phyloP scores from a whole-genome alignment of 2,888 invertebrate species.

The Gari tellinella region DNA sequence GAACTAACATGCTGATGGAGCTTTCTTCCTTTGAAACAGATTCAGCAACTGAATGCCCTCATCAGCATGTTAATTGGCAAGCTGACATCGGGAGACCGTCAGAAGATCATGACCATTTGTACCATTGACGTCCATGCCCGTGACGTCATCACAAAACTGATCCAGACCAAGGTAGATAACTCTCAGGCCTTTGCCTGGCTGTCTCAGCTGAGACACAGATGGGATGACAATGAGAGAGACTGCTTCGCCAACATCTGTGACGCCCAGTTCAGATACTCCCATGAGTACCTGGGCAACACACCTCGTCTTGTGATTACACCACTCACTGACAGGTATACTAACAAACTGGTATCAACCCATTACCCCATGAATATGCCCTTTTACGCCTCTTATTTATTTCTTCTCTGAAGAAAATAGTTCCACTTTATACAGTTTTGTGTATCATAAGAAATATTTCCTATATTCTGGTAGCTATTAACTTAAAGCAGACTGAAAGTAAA shows the following conservation, averaged over 20 bases:
- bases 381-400: no score
- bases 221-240: conserved; percentile 94
- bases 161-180: conserved; percentile 91
- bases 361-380: no score
- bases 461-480: no score
- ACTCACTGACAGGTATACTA: conserved; percentile 89
- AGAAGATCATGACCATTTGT: conserved; percentile 99
- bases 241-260: conserved; percentile 99
- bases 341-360: no score
- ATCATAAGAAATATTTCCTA: no score
- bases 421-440: no score
- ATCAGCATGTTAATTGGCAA: conserved; percentile 95
- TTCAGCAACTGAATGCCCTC: conserved; percentile 94
- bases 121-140: conserved; percentile 96
- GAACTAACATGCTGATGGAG: no score
- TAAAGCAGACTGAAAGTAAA: no score
- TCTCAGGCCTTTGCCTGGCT: conserved; percentile 83
- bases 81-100: conserved; percentile 94
- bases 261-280: conserved; percentile 96
- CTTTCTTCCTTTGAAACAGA: no score
- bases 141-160: conserved; percentile 96
- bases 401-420: no score
- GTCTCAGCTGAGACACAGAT: conserved; percentile 92
- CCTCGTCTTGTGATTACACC: conserved; percentile 98
- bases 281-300: conserved; percentile 98